A percentile compares a stretch with the other conserved stretches of the same genome.
Conservation (phyloP, 2,888 invertebrate genomes). For the Zonitis immaculata region DNA sequence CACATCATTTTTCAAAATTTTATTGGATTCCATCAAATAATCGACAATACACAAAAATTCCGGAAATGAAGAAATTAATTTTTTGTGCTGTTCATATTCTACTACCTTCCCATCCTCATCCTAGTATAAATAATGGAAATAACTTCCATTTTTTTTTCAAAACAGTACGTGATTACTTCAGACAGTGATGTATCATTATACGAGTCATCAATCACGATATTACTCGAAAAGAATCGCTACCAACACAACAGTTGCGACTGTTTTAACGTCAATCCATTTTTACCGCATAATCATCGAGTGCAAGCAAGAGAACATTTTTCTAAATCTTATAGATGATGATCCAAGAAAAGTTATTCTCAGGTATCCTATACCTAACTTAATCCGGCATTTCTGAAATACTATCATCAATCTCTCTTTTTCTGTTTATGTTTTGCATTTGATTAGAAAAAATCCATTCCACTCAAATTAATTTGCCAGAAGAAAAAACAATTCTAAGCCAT, state of each 20-base stretch:
- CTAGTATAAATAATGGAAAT: too few relatives aligned
- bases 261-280: slow-evolving; percentile 7
- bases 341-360: too few relatives aligned
- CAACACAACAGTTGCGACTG: slow-evolving; percentile 27
- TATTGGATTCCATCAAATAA: background rate
- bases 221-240: slow-evolving; percentile 25
- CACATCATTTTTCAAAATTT: slow-evolving; percentile 6
- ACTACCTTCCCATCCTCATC: too few relatives aligned
- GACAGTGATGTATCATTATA: slow-evolving; percentile 24
- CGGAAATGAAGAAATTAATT: too few relatives aligned
- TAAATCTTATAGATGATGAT: too few relatives aligned
- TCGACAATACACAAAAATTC: background rate
- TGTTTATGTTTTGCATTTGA: slow-evolving; percentile 5
- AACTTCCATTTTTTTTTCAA: slow-evolving; percentile 4
- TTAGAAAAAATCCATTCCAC: slow-evolving; percentile 10
- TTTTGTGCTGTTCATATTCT: too few relatives aligned
- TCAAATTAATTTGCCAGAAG: background rate
- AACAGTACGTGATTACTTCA: slow-evolving; percentile 15
- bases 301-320: background rate
- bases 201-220: slow-evolving; percentile 27
- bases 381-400: background rate
- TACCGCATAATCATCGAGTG: slow-evolving; percentile 2
- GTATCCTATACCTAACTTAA: background rate
- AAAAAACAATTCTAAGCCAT: too few relatives aligned
- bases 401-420: background rate